Evolutionary conservation across 2,797 vertebrate species (phyloP), one percentile per base, ranked within the genome.

Genomic region (Anomalospiza imberbis): DNA sequence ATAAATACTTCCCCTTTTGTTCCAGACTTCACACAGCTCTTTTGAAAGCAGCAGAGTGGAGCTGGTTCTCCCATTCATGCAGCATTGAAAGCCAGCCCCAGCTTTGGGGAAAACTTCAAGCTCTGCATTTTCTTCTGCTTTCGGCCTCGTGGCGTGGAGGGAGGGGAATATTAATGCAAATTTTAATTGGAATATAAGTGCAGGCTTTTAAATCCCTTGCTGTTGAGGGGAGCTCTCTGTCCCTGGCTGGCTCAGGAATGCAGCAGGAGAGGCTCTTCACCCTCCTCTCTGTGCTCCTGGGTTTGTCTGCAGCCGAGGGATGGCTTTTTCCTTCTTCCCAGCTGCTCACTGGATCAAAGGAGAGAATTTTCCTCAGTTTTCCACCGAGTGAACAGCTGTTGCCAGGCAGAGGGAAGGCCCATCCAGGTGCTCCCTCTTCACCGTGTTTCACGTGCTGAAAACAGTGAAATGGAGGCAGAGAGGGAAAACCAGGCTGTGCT

Each of bases 1-100:
- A 92, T 81, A 85, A 95, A 96, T 87, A 67, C 80, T 93, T 88
- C n/a, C 79, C 79, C 87, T 88, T 94, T 95, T 96, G 95, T 96
- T 92, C 20, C 19, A 86, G 82, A 26, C 93, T 90, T 95, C 91
- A 88, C 94, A 57, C 51, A 12, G 79, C 19, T 91, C 92, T 55
- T 88, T 78, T 92, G 89, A 96, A 78, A 92, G 89, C 26, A 66
- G 63, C 79, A 1, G 67, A 79, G 74, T 82, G 51, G 91, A 91
- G 93, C 88, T 89, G 89, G 14, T 93, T 80, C 38, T 79, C 25
- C 72, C 84, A 72, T 90, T 94, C 88, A 92, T 10, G 12, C 26
- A 3, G 22, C 29, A 0, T 13, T 87, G 60, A 95, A 91, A 91
- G 88, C 85, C 85, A 57, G 48, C 88, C 65, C 40, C 48, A 62